Evolutionary conservation across 1,140 invertebrate genomes (phyloP), one percentile per base, ranked within the genome.

Genomic region (Dryas iulia): DNA sequence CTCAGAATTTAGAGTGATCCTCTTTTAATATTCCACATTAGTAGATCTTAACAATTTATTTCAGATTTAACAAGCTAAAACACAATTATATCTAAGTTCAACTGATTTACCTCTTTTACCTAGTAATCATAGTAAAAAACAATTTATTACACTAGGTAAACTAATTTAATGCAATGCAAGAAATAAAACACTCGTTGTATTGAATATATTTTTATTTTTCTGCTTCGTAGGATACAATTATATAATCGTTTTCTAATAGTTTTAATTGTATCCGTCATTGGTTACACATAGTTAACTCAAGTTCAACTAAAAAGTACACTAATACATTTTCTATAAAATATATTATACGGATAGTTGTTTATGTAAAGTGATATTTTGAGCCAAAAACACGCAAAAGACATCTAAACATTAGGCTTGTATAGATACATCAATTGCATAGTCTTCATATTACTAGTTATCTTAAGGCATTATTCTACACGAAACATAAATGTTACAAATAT

Each of bases 251-350:
- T 52, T 71, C 72, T 77, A 77, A 58, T 61, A 72, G 61, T 71
- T 64, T 52, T 60, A 73, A 71, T 65, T 76, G 60, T 74, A 80
- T 80, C 70, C 74, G 71, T 71, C 71, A 67, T 66, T 74, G 76
- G 75, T 72, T 65, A 63, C 57, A 67, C 52, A 47, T 52, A 60
- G 25, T 69, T 74, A 58, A 61, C 53, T 73, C 26, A 68, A 77
- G 69, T 70, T 71, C 64, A 77, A 79, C 68, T 66, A 68, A 82
- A 81, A 79, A 79, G 73, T 78, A 80, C 71, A 72, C 72, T 76
- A 74, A 76, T 74, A 80, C 69, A 78, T 61, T 82, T 67, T 84
- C 72, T 86, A 87, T 76, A 83, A 83, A 87, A 85, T 86, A 83
- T 78, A 47, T 18, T 47, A 85, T 85, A 79, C 77, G 61, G 75